phyloP scores from a whole-genome alignment of 2,888 invertebrate genomes.

The Cosmopolites sordidus region DNA sequence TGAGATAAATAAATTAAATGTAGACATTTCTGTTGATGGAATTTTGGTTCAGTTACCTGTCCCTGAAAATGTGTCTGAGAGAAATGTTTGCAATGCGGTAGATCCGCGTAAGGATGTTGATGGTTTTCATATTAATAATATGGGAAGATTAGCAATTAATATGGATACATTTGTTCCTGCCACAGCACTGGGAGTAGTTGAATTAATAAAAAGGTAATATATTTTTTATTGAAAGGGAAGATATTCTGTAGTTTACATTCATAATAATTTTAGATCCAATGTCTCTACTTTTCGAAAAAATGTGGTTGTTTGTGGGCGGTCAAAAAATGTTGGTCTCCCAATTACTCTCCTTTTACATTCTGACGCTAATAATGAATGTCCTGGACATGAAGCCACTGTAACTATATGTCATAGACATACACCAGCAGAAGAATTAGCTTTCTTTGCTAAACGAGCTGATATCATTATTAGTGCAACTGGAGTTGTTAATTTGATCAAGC shows the following conservation, averaged over 20 bases:
- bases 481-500: constrained; percentile 68
- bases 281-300: constrained; percentile 81
- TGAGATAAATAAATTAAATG: constrained; percentile 63
- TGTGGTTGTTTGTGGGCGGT: constrained; percentile 83
- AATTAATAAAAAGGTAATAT: constrained; percentile 62
- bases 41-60: constrained; percentile 82
- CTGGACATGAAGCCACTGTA: constrained; percentile 81
- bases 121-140: constrained; percentile 80
- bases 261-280: constrained; percentile 47
- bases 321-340: constrained; percentile 89
- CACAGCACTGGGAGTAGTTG: constrained; percentile 71
- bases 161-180: constrained; percentile 73
- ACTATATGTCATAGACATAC: constrained; percentile 88
- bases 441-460: constrained; percentile 69
- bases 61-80: constrained; percentile 71
- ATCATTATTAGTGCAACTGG: constrained; percentile 75
- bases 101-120: constrained; percentile 83
- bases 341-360: constrained; percentile 80
- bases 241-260: too few relatives aligned
- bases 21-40: constrained; percentile 69
- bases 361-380: constrained; percentile 65
- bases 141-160: constrained; percentile 72
- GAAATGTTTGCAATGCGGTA: constrained; percentile 75
- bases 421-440: constrained; percentile 68
- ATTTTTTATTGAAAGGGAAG: too few relatives aligned